These are phyloP conservation scores for Metopolophium dirhodum DNA, from an alignment of 1,140 invertebrate genomes.

Conservation along the genomic window DNA sequence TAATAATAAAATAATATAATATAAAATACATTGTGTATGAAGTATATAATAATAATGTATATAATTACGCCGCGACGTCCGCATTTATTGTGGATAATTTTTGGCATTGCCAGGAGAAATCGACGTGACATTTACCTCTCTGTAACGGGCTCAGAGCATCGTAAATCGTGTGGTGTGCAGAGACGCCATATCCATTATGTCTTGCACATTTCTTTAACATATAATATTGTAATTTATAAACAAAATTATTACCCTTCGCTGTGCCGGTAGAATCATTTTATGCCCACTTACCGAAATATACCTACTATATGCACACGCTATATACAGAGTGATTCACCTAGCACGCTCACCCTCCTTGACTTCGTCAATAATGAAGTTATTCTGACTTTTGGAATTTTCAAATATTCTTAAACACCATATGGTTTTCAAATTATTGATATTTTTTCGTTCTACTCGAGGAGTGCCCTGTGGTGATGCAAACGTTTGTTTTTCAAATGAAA, in stretches of 20 bases:
- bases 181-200: neutral
- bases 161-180: neutral
- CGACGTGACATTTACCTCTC: slow-evolving; percentile 3
- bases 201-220: neutral
- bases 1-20: neutral
- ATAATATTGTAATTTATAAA: neutral
- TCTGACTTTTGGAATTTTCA: too few species aligned
- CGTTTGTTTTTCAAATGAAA: too few species aligned
- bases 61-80: neutral
- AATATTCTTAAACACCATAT: too few species aligned
- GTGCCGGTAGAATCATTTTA: neutral
- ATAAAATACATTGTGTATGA: neutral
- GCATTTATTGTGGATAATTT: neutral
- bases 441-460: too few species aligned
- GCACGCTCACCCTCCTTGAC: too few species aligned
- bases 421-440: too few species aligned
- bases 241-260: neutral
- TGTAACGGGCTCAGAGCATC: neutral
- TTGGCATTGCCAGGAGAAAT: neutral
- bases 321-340: too few species aligned
- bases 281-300: neutral
- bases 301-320: too few species aligned
- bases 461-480: too few species aligned
- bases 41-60: neutral
- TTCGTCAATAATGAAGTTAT: too few species aligned